A percentile compares a stretch with the other conserved stretches of the same genome.
Evolutionary conservation across 2,797 vertebrate genomes (phyloP).

Genomic region (Amazona ochrocephala): DNA sequence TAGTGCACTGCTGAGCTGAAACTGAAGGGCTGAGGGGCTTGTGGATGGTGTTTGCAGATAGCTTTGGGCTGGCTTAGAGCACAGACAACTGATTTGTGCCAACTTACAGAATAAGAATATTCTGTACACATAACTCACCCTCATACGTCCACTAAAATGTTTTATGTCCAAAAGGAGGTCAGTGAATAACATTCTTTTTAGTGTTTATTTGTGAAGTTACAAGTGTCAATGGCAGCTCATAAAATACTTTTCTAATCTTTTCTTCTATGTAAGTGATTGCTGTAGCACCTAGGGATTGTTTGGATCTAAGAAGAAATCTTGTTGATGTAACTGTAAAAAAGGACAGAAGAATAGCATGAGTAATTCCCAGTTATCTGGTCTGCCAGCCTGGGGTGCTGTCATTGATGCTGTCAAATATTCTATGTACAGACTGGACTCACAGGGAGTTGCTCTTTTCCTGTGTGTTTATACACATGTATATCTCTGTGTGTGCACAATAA

Average conservation of each 20-base stretch:
- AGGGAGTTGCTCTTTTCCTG: neutral
- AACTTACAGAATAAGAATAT: neutral
- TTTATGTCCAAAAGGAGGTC: neutral
- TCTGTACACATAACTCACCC: neutral
- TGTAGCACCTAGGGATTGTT: neutral
- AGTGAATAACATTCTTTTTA: neutral
- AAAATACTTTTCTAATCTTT: neutral
- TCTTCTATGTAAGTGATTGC: neutral
- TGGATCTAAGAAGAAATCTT: neutral
- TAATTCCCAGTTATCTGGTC: neutral
- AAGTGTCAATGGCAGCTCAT: neutral
- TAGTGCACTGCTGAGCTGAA: rapidly evolving
- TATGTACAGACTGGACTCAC: neutral
- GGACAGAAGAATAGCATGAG: neutral
- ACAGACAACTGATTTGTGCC: neutral
- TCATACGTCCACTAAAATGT: neutral
- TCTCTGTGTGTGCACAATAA: rapidly evolving
- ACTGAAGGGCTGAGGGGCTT: neutral
- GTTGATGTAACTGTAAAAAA: neutral
- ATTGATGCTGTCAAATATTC: neutral
- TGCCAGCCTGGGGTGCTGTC: neutral
- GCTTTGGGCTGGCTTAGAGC: neutral
- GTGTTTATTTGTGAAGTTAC: neutral
- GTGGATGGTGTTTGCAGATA: neutral
- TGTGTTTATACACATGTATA: neutral